A percentile compares a stretch with the other conserved stretches of the same genome.
Evolutionary conservation across 2,888 invertebrate genomes (phyloP).

Genomic region (Eucriotettix oculatus): DNA sequence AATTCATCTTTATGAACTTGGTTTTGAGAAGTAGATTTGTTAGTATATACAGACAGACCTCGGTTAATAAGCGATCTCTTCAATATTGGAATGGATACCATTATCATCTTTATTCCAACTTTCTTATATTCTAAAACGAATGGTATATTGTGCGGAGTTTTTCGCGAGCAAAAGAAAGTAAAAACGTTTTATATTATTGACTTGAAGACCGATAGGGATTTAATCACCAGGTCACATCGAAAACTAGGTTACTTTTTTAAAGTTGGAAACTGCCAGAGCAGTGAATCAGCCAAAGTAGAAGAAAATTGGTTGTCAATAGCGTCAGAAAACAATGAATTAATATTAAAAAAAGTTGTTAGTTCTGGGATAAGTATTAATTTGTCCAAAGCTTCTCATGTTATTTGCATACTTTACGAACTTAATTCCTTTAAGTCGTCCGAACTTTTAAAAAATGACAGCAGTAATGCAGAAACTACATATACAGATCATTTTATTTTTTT

Average conservation of each 20-base stretch:
- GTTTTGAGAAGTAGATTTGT: too few species aligned
- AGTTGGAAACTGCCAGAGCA: too few species aligned
- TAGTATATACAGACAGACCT: too few species aligned
- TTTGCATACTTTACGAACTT: conserved; percentile 22
- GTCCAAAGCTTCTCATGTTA: conserved; percentile 13
- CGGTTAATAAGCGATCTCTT: too few species aligned
- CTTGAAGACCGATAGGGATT: too few species aligned
- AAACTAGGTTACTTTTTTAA: too few species aligned
- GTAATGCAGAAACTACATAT: too few species aligned
- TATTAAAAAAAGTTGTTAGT: conserved; percentile 18
- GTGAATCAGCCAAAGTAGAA: not conserved
- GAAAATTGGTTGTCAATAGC: conserved; percentile 21
- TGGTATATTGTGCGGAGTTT: not conserved
- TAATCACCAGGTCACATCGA: too few species aligned
- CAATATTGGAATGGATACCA: not conserved
- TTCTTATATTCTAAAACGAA: not conserved
- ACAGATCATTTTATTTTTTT: too few species aligned
- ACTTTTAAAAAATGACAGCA: conserved; percentile 13
- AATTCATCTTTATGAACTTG: too few species aligned
- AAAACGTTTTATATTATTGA: too few species aligned
- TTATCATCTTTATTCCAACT: not conserved
- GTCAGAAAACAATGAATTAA: conserved; percentile 2
- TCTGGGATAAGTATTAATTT: conserved; percentile 16
- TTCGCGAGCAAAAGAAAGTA: too few species aligned
- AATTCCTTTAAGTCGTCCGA: conserved; percentile 20